Conservation (phyloP, 2,113 vertebrate species). For the Pollachius pollachius region DNA sequence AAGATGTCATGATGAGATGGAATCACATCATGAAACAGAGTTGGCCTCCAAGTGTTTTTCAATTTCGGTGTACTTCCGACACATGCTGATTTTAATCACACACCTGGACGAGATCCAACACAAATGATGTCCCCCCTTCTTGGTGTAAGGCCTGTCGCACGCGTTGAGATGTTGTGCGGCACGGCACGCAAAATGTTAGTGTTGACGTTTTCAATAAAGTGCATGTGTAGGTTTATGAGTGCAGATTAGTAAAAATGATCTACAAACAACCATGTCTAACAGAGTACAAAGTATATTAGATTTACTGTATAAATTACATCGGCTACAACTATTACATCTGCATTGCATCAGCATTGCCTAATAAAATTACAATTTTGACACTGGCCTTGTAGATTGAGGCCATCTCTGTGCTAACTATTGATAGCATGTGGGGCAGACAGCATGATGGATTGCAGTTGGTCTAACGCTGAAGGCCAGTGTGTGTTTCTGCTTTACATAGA, state of each 20-base stretch:
- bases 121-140: too few species aligned
- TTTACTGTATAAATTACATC: too few species aligned
- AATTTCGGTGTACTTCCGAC: not conserved
- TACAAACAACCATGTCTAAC: too few species aligned
- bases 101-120: not conserved
- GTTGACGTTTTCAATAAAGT: constrained; percentile 17
- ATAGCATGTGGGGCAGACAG: constrained; percentile 38
- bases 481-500: constrained; percentile 27
- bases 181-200: not conserved
- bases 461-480: constrained; percentile 26
- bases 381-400: constrained; percentile 30
- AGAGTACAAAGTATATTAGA: too few species aligned
- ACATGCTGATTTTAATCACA: not conserved
- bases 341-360: constrained; percentile 5
- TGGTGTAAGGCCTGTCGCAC: too few species aligned
- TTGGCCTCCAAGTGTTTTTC: not conserved
- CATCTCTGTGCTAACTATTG: constrained; percentile 47
- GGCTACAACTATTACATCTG: too few species aligned
- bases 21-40: too few species aligned
- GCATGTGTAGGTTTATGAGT: not conserved
- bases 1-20: too few species aligned
- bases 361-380: constrained; percentile 47
- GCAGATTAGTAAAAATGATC: not conserved
- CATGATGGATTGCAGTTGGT: constrained; percentile 30
- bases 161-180: too few species aligned